These are phyloP conservation scores for Cichladusa arquata DNA, from an alignment of 2,113 vertebrate species.

Conservation along the genomic window DNA sequence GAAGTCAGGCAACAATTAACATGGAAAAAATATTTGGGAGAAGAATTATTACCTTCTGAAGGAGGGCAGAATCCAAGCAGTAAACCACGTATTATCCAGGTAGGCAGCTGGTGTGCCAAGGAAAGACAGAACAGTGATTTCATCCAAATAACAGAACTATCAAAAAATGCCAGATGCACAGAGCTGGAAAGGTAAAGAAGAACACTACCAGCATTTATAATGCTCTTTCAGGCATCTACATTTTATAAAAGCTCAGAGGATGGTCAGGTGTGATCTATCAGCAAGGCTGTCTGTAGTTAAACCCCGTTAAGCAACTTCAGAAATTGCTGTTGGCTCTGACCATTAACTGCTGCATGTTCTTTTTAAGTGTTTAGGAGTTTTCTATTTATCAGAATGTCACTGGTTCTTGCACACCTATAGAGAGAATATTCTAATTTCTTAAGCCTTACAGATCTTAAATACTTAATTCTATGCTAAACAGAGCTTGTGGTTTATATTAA, in stretches of 20 bases:
- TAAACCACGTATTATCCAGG: neutral
- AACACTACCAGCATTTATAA: neutral
- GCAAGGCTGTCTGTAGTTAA: neutral
- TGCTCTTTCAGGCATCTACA: neutral
- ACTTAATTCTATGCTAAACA: neutral
- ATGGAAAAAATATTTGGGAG: neutral
- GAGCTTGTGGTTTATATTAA: neutral
- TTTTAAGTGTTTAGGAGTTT: neutral
- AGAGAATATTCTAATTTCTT: neutral
- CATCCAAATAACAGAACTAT: neutral
- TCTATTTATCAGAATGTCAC: neutral
- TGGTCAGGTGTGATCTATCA: neutral
- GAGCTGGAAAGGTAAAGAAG: fast-evolving
- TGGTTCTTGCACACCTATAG: neutral
- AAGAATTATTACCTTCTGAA: neutral
- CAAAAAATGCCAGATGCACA: neutral
- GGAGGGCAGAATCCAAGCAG: neutral
- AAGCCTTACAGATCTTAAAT: neutral
- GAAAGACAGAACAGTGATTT: neutral
- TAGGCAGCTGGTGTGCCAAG: neutral
- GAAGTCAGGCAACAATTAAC: neutral
- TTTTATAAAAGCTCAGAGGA: neutral
- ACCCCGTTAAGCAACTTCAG: neutral
- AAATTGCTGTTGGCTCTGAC: neutral
- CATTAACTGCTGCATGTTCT: neutral